Evolutionary conservation across 2,113 vertebrate species (phyloP), one percentile per base, ranked within the genome.

Genomic region (Macaca nemestrina): DNA sequence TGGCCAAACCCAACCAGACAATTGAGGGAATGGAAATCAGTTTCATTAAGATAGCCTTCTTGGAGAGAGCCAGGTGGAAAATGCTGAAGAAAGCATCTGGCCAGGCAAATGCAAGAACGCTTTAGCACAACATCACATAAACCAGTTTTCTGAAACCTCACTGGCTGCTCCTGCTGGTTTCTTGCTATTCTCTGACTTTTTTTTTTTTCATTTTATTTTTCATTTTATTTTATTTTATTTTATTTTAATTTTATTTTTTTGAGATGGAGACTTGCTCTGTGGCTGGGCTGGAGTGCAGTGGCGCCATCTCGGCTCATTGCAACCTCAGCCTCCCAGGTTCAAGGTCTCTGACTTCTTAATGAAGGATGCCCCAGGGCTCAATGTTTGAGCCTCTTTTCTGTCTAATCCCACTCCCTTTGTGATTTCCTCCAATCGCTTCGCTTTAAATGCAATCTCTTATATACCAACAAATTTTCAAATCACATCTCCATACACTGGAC

Each of bases 21-120:
- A 5, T 14, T 20, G 55, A 93, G 55, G 20, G 11, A 57, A 64
- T 8, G 20, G 35, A 40, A 25, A 12, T 20, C n/a, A n/a, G 2
- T 50, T 75, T 25, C 32, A 11, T 52, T 25, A 18, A 6, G 27
- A 12, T 32, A 82, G 18, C 5, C 59, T 64, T 73, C n/a, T 5
- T 7, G 20, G 48, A 50, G 52, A 79, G 13, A 76, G 13, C 50
- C 59, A 55, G 67, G n/a, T 52, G 61, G 12, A 76, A 48, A 67
- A 3, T 23, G 38, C n/a, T 40, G 64, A 40, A 81, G 27, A 68
- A 52, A 75, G 25, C 6, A 45, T 17, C 45, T 48, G 18, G 30
- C 40, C 4, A 8, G 6, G 6, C 17, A n/a, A 30, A 8, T 16
- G 20, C 10, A 38, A 73, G 38, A 2, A 2, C 0, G 2, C 11